Base-by-base conservation (phyloP, 2,113 vertebrate species). In the Budorcas taxicolor region DNA sequence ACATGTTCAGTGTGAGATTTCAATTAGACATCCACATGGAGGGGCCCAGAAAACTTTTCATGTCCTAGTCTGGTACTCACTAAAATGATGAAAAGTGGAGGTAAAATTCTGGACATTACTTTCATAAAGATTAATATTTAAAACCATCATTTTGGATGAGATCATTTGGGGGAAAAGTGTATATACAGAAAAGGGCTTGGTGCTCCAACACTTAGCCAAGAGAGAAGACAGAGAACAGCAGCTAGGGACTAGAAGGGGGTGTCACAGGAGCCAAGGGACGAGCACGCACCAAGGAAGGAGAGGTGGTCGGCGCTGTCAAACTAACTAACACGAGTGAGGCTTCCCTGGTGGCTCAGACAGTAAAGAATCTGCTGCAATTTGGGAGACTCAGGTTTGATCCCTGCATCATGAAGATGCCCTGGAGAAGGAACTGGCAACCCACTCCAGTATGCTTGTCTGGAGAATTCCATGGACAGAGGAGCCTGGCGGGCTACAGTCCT, bases 21-120 rank as follows among this genome's bases (percentile, higher is more conserved):
- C 50, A n/a, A 14, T 6, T 5, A 53, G 55, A 31, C 31, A 4
- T 3, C 31, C 12, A 47, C 0, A 0, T 17, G 47, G 11, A 53
- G 14, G 23, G 23, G 55, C 12, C 29, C n/a, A 27, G 53, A 29
- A 62, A 81, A 19, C 58, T 29, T 8, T 16, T 5, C 23, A 11
- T 10, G 3, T 27, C 13, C 7, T 0, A n/a, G 36, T n/a, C 47
- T 9, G 23, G 45, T 47, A 21, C 67, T 53, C 47, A 36, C 0
- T 12, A 57, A 33, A 10, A 15, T 2, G 23, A 64, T 3, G 25
- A 87, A 94, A 25, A 31, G n/a, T 4, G 15, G 55, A 74, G 47
- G 57, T 8, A n/a, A 55, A 45, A 16, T 29, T 64, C 11, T 3
- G 64, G 67, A 11, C 43, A 8, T 67, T 21, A 6, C 52, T 64